Percentiles rank a stretch among this genome's conserved stretches.
phyloP scores from a whole-genome alignment of 2,888 invertebrate species.

The Papilio protenor region DNA sequence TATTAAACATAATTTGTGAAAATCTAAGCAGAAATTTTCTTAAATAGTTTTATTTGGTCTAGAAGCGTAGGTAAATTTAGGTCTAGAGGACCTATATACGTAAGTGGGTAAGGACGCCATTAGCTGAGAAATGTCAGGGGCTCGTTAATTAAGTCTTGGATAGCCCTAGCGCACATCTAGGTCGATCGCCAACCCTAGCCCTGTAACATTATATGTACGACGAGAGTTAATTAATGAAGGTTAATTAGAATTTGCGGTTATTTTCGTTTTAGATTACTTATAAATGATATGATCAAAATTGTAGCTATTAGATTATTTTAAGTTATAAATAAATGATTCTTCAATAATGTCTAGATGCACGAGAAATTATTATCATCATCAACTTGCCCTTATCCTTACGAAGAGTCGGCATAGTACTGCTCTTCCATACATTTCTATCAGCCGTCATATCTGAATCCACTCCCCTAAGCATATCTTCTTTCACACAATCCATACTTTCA shows the following conservation, averaged over 20 bases:
- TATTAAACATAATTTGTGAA: background rate
- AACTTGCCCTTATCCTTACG: no score
- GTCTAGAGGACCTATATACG: background rate
- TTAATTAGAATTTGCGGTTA: slow-evolving; percentile 3
- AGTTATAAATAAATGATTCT: no score
- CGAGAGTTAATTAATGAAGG: slow-evolving; percentile 22
- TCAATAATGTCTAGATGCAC: no score
- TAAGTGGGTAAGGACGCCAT: slow-evolving; percentile 19
- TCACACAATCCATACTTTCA: no score
- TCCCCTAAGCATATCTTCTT: no score
- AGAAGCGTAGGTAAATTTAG: slow-evolving; percentile 36
- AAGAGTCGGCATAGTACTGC: no score
- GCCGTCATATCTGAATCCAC: no score
- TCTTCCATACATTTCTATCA: no score
- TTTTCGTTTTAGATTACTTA: background rate
- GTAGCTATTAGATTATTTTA: no score
- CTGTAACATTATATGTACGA: background rate
- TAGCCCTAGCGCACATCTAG: slow-evolving; percentile 23
- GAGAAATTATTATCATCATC: no score
- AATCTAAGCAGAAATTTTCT: background rate
- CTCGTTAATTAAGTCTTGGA: slow-evolving; percentile 28
- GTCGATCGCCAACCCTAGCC: slow-evolving; percentile 21
- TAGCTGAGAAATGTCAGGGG: slow-evolving; percentile 27
- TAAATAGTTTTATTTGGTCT: background rate
- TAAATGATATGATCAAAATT: no score